Percentiles rank a stretch among this genome's conserved stretches.
Evolutionary conservation across 2,113 vertebrate species (phyloP).

Genomic region (Ptilonorhynchus violaceus): DNA sequence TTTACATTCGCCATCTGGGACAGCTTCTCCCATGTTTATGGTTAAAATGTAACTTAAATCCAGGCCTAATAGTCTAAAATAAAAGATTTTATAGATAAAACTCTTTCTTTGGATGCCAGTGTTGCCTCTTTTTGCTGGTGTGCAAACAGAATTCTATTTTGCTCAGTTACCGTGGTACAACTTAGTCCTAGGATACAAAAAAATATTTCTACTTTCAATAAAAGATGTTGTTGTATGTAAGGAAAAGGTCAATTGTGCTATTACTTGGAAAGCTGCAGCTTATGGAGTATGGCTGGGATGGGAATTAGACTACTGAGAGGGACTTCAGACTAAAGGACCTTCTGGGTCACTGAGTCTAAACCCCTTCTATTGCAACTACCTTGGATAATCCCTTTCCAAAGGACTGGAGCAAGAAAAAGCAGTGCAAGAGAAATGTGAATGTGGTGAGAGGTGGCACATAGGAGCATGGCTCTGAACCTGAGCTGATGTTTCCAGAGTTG

Average conservation of each 20-base stretch:
- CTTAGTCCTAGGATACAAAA: background rate
- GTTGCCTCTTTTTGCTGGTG: slow-evolving; percentile 13
- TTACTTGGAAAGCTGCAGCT: background rate
- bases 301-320: background rate
- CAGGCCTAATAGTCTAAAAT: slow-evolving; percentile 25
- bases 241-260: background rate
- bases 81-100: slow-evolving; percentile 48
- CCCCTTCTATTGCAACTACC: background rate
- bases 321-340: background rate
- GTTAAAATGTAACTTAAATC: slow-evolving; percentile 68
- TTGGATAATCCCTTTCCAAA: background rate
- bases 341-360: background rate
- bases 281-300: background rate
- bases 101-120: slow-evolving; percentile 46
- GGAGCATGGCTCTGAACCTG: accelerated
- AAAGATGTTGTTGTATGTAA: background rate
- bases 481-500: background rate
- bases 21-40: slow-evolving; percentile 44
- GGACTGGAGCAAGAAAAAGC: background rate
- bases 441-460: background rate
- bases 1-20: slow-evolving; percentile 73
- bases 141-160: slow-evolving; percentile 19
- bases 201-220: slow-evolving; percentile 15
- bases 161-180: background rate
- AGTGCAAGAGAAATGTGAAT: background rate